Evolutionary conservation across 53 echinoderm and acorn worm genomes (phyloP), one percentile per base, ranked within the genome.

Genomic region (Echinarachnius parma): DNA sequence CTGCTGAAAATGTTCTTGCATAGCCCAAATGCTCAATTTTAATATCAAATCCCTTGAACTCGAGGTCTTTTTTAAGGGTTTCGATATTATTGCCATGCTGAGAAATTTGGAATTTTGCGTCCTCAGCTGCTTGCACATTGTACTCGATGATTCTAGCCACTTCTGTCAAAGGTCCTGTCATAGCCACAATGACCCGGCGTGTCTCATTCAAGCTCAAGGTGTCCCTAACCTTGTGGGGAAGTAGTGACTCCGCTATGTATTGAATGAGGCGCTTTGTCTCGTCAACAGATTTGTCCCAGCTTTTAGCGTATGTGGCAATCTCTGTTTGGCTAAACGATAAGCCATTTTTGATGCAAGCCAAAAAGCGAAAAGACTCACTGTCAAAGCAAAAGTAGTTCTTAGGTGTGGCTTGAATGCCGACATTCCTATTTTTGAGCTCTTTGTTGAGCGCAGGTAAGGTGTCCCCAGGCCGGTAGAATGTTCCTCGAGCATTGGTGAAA

Each of bases 371-470:
- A 53, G 70, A 2, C 25, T 69, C 70, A 33, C 50, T 69, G 52
- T 69, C 70, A 31, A 69, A 69, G 21, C 70, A 69, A 31, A 69
- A 69, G 21, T 52, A 69, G 33, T 69, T 69, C 3, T 53, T 2
- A 31, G 16, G 31, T 2, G 53, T 53, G 30, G 54, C 70, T 53
- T 52, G 14, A n/a, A 69, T 69, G 1, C 70, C 70, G 0, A 69
- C 70, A 2, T 53, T 33, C 31, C 53, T 26, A 22, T 53, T 11
- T 2, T 7, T 4, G 20, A 69, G 53, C 70, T 69, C 70, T 69
- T 69, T 69, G 21, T 69, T 69, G 31, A 69, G 70, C 13, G 53
- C 70, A 50, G 52, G 70, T 14, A 69, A 69, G 5, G 70, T 69
- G 16, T 69, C 70, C 3, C 70, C 70, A 4, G 70, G 70, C 53